Conservation (phyloP, 2,113 vertebrate species). For the Psettodes erumei region DNA sequence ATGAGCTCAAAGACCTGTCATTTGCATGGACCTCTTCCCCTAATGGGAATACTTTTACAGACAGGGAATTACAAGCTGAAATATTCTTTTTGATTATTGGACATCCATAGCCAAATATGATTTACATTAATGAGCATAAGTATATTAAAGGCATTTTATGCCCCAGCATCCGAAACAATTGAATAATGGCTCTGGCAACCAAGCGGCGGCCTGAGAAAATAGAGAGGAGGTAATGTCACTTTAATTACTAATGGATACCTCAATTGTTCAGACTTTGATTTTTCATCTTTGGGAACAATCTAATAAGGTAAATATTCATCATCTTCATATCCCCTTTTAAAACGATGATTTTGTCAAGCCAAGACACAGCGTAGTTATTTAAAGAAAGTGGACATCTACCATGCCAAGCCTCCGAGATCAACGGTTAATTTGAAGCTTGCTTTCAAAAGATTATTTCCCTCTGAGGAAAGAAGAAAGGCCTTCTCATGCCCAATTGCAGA, state of each 20-base stretch:
- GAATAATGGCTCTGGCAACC: conserved; percentile 82
- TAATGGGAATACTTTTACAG: conserved; percentile 83
- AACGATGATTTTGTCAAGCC: conserved; percentile 75
- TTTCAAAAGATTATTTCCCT: conserved; percentile 65
- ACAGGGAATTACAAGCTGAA: conserved; percentile 82
- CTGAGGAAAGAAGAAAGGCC: conserved; percentile 52
- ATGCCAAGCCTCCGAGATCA: conserved; percentile 59
- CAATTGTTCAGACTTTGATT: conserved; percentile 82
- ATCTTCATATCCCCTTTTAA: conserved; percentile 77
- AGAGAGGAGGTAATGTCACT: conserved; percentile 79
- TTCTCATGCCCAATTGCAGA: conserved; percentile 59
- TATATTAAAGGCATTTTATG: conserved; percentile 88
- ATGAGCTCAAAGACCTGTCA: conserved; percentile 81
- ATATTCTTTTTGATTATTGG: conserved; percentile 88
- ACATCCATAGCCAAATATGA: conserved; percentile 89
- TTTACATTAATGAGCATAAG: conserved; percentile 90
- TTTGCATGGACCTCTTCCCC: conserved; percentile 79
- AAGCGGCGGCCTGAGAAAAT: conserved; percentile 64
- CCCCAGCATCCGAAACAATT: conserved; percentile 81
- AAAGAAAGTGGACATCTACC: conserved; percentile 75
- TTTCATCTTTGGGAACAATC: conserved; percentile 80
- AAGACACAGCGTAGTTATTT: conserved; percentile 64
- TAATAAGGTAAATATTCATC: conserved; percentile 85
- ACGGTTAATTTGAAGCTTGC: conserved; percentile 78
- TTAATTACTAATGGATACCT: conserved; percentile 86